Conservation (phyloP, 2,888 invertebrate genomes). For the Syritta pipiens region DNA sequence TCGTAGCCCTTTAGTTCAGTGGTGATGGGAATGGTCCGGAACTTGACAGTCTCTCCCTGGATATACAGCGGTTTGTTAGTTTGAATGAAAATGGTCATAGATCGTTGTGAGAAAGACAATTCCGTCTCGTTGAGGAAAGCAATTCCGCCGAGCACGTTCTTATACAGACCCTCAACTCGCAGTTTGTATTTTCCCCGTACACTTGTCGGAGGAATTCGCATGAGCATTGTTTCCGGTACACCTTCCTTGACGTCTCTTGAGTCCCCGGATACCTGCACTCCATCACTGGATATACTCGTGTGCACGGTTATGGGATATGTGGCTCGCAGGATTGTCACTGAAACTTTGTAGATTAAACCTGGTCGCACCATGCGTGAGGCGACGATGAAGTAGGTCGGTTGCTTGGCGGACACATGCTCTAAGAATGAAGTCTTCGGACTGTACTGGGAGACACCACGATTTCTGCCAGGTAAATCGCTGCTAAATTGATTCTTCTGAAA, state of each 20-base stretch:
- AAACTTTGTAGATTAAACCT: conserved; percentile 92
- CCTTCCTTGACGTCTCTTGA: conserved; percentile 90
- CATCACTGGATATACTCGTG: conserved; percentile 93
- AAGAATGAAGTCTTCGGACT: conserved; percentile 74
- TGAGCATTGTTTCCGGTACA: conserved; percentile 92
- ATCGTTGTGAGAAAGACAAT: conserved; percentile 91
- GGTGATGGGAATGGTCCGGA: conserved; percentile 95
- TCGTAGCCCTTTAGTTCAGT: conserved; percentile 95
- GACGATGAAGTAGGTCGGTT: conserved; percentile 91
- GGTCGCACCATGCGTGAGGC: conserved; percentile 95
- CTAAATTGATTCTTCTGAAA: conserved; percentile 23
- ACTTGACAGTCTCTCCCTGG: conserved; percentile 93
- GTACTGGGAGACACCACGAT: conserved; percentile 75
- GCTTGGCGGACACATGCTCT: conserved; percentile 74
- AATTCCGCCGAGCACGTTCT: conserved; percentile 87
- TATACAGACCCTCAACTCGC: conserved; percentile 88
- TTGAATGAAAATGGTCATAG: conserved; percentile 97
- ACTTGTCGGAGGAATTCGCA: conserved; percentile 92
- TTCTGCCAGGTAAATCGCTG: conserved; percentile 70
- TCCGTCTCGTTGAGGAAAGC: conserved; percentile 94
- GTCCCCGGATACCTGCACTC: conserved; percentile 92
- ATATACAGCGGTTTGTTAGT: conserved; percentile 96
- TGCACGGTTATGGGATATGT: conserved; percentile 90
- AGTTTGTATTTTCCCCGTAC: conserved; percentile 91
- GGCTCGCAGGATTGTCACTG: conserved; percentile 90